These are phyloP conservation scores for Tangara arthus DNA, from an alignment of 2,797 vertebrate species.

Conservation along the genomic window DNA sequence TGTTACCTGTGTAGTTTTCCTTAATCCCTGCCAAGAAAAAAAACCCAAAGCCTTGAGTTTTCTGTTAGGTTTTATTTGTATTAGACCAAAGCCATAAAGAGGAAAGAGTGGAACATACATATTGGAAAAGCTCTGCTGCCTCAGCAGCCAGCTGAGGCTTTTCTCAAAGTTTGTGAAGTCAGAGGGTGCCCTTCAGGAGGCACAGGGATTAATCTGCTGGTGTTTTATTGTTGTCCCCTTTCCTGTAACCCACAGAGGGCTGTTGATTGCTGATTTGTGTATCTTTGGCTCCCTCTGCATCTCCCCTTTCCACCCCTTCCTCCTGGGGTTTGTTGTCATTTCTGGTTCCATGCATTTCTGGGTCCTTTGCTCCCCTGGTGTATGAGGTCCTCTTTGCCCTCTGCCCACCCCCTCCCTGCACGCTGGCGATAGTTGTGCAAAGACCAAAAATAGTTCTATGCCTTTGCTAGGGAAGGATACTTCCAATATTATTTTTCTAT, in stretches of 20 bases:
- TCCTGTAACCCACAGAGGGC: background rate
- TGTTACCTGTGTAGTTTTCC: background rate
- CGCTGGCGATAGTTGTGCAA: background rate
- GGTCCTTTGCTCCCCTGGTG: background rate
- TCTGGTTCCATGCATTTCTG: background rate
- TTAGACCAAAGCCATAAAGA: background rate
- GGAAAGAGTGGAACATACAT: background rate
- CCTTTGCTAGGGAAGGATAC: background rate
- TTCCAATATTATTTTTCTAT: background rate
- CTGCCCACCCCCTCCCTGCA: rapidly evolving
- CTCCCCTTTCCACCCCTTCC: background rate
- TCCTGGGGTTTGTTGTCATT: background rate
- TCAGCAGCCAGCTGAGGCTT: background rate
- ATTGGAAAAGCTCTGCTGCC: background rate
- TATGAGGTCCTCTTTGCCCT: background rate
- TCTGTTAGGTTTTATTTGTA: background rate
- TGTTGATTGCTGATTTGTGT: background rate
- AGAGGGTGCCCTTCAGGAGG: background rate
- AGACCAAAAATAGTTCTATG: background rate
- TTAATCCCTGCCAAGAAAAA: background rate
- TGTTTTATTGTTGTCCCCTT: background rate
- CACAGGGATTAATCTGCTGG: background rate
- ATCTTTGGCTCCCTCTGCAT: background rate
- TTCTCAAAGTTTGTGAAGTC: background rate
- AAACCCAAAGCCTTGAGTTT: background rate